Evolutionary conservation across 1,140 invertebrate species (phyloP).

Genomic region (Rhizoglyphus robini): DNA sequence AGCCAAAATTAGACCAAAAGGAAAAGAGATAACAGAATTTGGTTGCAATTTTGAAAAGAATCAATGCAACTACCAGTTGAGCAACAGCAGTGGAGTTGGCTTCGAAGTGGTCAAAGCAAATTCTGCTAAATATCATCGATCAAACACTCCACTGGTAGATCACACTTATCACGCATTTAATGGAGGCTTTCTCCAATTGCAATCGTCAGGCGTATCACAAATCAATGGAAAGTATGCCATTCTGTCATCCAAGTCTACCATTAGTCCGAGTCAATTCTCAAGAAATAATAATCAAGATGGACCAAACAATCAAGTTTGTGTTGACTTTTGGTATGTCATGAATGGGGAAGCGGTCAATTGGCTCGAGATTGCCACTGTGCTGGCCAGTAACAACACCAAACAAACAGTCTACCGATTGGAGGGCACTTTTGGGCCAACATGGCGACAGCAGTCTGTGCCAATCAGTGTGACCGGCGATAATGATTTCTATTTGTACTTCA

Average conservation of each 20-base stretch:
- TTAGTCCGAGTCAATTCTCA: too few relatives aligned
- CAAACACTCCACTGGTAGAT: neutral
- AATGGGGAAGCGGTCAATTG: neutral
- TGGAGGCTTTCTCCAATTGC: neutral
- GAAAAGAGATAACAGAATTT: conserved; percentile 22
- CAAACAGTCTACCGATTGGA: neutral
- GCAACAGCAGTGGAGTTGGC: too few relatives aligned
- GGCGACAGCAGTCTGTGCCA: conserved; percentile 22
- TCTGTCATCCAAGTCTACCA: neutral
- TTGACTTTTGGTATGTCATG: conserved; percentile 9
- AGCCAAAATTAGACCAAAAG: neutral
- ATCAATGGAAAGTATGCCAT: neutral
- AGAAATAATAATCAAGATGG: too few relatives aligned
- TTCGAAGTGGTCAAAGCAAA: too few relatives aligned
- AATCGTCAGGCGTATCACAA: too few relatives aligned
- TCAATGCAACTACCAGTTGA: neutral
- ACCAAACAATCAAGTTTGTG: neutral
- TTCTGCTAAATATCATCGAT: too few relatives aligned
- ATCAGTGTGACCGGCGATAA: neutral
- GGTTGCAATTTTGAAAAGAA: conserved; percentile 17
- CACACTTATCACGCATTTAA: neutral
- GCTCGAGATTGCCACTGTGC: neutral
- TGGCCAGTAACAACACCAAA: neutral
- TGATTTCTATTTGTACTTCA: conserved; percentile 18
- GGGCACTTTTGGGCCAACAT: conserved; percentile 23